Conservation (phyloP, 2,797 vertebrate genomes). For the Neosilurus mollespiculum region DNA sequence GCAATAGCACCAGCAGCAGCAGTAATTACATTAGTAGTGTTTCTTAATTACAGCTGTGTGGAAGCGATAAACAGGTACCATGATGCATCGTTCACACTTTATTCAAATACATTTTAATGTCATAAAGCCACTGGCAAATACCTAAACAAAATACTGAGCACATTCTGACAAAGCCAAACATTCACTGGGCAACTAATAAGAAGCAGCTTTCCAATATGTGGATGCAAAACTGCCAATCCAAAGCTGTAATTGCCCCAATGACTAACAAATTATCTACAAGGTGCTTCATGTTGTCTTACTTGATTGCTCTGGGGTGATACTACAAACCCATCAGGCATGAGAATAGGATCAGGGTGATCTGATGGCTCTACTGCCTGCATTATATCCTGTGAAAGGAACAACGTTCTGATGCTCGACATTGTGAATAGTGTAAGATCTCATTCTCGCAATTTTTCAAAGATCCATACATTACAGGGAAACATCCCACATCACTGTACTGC, state of each 20-base stretch:
- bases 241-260: slow-evolving; percentile 36
- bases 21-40: too few species aligned
- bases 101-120: neutral
- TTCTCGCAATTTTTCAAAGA: neutral
- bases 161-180: slow-evolving; percentile 1
- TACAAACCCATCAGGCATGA: slow-evolving; percentile 62
- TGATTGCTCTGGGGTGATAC: slow-evolving; percentile 65
- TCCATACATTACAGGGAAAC: neutral
- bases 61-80: neutral
- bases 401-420: neutral
- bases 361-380: slow-evolving; percentile 66
- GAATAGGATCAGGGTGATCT: slow-evolving; percentile 49
- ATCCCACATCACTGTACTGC: neutral
- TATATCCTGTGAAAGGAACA: slow-evolving; percentile 62
- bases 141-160: neutral
- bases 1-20: neutral
- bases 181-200: slow-evolving; percentile 4
- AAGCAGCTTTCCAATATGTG: slow-evolving; percentile 33
- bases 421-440: neutral
- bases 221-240: slow-evolving; percentile 44
- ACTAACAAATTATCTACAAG: slow-evolving; percentile 31
- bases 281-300: slow-evolving; percentile 67
- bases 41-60: neutral
- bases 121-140: neutral
- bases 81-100: neutral